Base-by-base conservation (phyloP, 2,797 vertebrate genomes). In the Alauda arvensis region DNA sequence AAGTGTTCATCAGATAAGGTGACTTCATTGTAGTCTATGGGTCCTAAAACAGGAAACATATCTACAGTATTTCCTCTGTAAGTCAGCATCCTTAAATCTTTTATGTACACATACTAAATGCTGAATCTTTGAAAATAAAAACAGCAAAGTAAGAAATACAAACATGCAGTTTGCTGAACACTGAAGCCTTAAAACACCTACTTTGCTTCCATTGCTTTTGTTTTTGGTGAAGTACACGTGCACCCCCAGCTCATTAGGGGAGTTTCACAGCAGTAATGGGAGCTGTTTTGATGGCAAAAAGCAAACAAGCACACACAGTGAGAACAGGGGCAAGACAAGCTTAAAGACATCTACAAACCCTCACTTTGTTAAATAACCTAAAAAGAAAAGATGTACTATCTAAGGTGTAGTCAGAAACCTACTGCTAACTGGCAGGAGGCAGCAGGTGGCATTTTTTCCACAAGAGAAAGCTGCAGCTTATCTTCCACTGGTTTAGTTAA, bases 151-250 rank as follows among this genome's bases (percentile, higher is more conserved):
- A 26, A 49, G 28, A 83, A 89, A 55, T 3, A 66, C 24, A 77
- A 60, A 42, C 4, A 20, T 6, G 26, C 13, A 49, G 37, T 57
- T 65, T 0, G 0, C 33, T 49, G 51, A 63, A 68, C 1, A 4
- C 6, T 21, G 55, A 68, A 81, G 34, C 24, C 45, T 81, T 49
- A 46, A 45, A 83, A 21, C n/a, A 31, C 12, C 21, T 46, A 24
- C 21, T 68, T 45, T 17, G 16, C 33, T 56, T 52, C 17, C n/a
- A 60, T 1, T 53, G n/a, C 43, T 60, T 45, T 20, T 56, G 29
- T 6, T 77, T 85, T 39, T 70, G 39, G 85, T n/a, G 26, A 56
- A 52, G 9, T 7, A 6, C 31, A 56, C 4, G 8, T 5, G 29
- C 23, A 37, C 1, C 9, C 21, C 17, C 29, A 33, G 20, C 29